Conservation (phyloP, 2,797 vertebrate genomes). For the Lacerta viridis region DNA sequence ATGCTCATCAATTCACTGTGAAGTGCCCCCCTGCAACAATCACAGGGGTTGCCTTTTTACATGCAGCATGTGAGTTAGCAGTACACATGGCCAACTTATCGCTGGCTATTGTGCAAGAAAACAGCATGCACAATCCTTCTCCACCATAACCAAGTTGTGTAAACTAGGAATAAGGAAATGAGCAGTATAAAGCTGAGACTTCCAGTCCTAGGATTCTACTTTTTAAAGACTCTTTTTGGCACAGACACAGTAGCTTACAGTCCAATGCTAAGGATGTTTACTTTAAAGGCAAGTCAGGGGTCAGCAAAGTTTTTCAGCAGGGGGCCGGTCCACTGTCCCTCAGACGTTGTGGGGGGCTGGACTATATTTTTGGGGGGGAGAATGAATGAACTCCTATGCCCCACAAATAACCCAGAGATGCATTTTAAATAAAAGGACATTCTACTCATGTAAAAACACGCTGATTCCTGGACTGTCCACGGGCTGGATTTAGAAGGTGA, state of each 20-base stretch:
- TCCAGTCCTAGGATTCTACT: neutral
- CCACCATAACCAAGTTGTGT: neutral
- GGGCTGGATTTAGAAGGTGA: no score
- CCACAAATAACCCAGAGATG: no score
- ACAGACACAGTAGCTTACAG: neutral
- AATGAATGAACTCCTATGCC: no score
- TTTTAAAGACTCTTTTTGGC: neutral
- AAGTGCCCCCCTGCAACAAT: neutral
- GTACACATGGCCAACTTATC: neutral
- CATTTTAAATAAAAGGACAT: no score
- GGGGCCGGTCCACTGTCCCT: no score
- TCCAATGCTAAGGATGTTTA: neutral
- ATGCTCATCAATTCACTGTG: neutral
- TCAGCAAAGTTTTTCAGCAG: no score
- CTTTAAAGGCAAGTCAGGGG: neutral
- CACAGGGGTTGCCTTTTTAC: no score
- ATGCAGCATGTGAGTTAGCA: neutral
- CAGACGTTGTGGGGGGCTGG: no score
- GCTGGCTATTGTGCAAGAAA: neutral
- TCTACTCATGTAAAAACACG: no score
- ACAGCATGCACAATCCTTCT: neutral
- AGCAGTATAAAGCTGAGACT: neutral
- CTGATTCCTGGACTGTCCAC: no score
- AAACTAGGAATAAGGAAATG: neutral
- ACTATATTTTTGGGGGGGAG: no score